Base-by-base conservation (phyloP, 2,888 invertebrate genomes). In the Dendrolimus houi region DNA sequence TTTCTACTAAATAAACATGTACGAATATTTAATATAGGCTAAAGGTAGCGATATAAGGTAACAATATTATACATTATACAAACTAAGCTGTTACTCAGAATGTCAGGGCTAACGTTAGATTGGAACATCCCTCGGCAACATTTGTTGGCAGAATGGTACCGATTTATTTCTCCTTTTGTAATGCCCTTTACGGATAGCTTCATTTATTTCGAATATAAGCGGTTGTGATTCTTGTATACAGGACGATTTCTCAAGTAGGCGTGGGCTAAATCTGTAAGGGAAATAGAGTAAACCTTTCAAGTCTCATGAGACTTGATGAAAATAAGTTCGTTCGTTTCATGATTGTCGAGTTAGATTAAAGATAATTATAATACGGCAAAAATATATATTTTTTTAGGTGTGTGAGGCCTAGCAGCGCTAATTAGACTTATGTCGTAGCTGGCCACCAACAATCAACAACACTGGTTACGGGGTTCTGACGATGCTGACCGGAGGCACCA, bases 81-180 rank as follows among this genome's bases (percentile, higher is more conserved):
- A 65, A 70, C 71, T 66, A 58, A 62, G 54, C 57, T 62, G 69
- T 68, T 74, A 67, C 73, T 70, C 66, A 64, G 62, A 70, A 70
- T 65, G 71, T 72, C 70, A 69, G 70, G 70, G 71, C 68, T 73
- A 70, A 29, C 70, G 72, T 70, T 68, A 75, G 77, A 81, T 78
- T 78, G 81, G 78, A 72, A 72, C 73, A 72, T 75, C 69, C 65
- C 70, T 74, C 69, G 77, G 81, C 74, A 74, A 72, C 79, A 81
- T 83, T 78, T 81, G 79, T 80, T 77, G 78, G 68, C 72, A 73
- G 74, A 83, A 83, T 77, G 76, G 71, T 71, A 65, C 62, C 79
- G 71, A 83, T 83, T 81, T 83, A 77, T 82, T 73, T 73, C 65
- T 67, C 47, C 72, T 64, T 75, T 78, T 77, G 77, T 77, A 71